phyloP scores from a whole-genome alignment of 1,140 invertebrate genomes.

The Neodiprion virginianus region DNA sequence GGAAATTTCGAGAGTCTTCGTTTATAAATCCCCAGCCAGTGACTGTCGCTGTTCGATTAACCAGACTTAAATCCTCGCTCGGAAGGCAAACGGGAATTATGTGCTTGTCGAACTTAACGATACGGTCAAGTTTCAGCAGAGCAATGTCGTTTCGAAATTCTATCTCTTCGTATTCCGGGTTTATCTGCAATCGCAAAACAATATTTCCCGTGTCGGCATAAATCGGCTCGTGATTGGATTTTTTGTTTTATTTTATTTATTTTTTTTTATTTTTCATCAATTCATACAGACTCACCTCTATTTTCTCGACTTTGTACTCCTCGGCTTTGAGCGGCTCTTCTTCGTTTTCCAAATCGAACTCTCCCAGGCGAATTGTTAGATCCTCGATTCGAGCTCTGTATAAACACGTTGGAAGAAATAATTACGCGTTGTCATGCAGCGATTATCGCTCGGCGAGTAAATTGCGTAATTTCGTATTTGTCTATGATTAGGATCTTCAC shows the following conservation, averaged over 20 bases:
- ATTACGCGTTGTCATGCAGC: too few species aligned
- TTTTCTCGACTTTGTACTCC: neutral
- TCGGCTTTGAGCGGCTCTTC: neutral
- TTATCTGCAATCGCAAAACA: neutral
- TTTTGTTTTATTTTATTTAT: neutral
- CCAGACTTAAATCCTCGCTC: neutral
- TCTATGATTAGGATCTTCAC: too few species aligned
- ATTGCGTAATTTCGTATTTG: too few species aligned
- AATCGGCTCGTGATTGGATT: neutral
- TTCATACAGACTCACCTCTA: neutral
- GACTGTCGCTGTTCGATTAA: conserved; percentile 43
- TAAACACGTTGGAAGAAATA: too few species aligned
- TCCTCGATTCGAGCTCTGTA: neutral
- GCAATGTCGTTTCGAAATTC: neutral
- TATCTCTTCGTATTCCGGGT: neutral
- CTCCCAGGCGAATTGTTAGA: neutral
- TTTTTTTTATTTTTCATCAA: neutral
- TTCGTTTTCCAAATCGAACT: neutral
- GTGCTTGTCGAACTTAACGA: neutral
- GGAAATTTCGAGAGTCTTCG: neutral
- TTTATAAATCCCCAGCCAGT: conserved; percentile 64
- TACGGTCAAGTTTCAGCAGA: neutral
- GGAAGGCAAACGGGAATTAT: neutral
- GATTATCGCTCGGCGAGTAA: too few species aligned
- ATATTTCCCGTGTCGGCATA: too few species aligned